Evolutionary conservation across 2,888 invertebrate species (phyloP).

Genomic region (Alsophila aescularia): DNA sequence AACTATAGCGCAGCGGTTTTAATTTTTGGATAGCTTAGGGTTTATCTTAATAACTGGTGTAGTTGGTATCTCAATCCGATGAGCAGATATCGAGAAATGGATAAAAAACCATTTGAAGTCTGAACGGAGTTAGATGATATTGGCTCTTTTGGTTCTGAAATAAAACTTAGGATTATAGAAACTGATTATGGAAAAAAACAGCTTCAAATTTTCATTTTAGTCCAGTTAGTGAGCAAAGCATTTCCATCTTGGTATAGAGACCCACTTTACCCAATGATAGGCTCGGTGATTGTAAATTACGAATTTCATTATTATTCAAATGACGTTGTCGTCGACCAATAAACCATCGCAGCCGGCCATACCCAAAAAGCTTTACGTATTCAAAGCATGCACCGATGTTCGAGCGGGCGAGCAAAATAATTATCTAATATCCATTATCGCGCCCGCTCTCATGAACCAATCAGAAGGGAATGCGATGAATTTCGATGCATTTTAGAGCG

Average conservation of each 20-base stretch:
- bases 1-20: no score
- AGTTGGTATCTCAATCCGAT: no score
- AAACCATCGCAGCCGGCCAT: conserved; percentile 38
- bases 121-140: no score
- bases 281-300: conserved; percentile 34
- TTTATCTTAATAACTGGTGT: no score
- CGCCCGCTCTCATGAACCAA: conserved; percentile 57
- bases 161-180: no score
- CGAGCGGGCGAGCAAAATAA: conserved; percentile 48
- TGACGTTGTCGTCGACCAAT: conserved; percentile 42
- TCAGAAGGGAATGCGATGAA: conserved; percentile 61
- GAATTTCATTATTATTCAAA: conserved; percentile 35
- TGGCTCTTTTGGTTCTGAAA: no score
- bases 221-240: conserved; percentile 21
- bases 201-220: conserved; percentile 18
- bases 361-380: conserved; percentile 42
- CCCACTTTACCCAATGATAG: conserved; percentile 24
- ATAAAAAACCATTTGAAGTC: no score
- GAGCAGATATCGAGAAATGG: no score
- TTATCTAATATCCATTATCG: conserved; percentile 61
- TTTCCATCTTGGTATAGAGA: conserved; percentile 27
- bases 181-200: conserved; percentile 22
- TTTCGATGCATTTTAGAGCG: conserved; percentile 58
- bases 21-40: no score
- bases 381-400: conserved; percentile 48